Evolutionary conservation across 2,797 vertebrate species (phyloP).

Genomic region (Enteromius viviparus): DNA sequence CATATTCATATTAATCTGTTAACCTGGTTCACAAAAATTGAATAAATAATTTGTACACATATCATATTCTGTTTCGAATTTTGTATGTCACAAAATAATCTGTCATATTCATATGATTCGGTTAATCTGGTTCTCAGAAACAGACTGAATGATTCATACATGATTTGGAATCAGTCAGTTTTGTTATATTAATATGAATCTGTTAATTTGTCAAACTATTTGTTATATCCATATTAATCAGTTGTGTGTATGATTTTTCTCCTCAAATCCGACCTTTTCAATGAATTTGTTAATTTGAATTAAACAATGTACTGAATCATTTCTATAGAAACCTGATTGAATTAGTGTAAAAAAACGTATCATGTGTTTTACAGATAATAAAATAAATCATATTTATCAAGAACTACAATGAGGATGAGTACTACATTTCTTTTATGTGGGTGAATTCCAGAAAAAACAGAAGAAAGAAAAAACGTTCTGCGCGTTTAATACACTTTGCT

Average conservation of each 20-base stretch:
- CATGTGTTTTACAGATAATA: not conserved
- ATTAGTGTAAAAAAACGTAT: not conserved
- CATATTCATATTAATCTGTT: not conserved
- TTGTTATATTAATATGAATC: not conserved
- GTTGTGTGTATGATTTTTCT: not conserved
- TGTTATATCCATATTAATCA: not conserved
- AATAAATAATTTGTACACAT: not conserved
- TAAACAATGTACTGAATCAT: not conserved
- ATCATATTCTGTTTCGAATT: not conserved
- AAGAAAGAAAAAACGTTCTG: conserved; percentile 66
- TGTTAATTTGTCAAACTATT: not conserved
- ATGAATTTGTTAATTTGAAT: not conserved
- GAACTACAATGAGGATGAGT: not conserved
- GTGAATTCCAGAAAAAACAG: conserved; percentile 73
- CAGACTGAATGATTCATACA: not conserved
- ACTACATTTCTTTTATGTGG: not conserved
- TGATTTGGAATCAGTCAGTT: not conserved
- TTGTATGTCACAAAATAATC: not conserved
- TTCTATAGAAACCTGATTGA: not conserved
- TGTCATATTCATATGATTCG: not conserved
- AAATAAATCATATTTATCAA: not conserved
- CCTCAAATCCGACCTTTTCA: not conserved
- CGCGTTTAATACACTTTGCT: conserved; percentile 75
- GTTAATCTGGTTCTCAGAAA: not conserved
- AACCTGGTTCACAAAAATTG: not conserved